Evolutionary conservation across 2,113 vertebrate species (phyloP), one percentile per base, ranked within the genome.

Genomic region (Procapra przewalskii): DNA sequence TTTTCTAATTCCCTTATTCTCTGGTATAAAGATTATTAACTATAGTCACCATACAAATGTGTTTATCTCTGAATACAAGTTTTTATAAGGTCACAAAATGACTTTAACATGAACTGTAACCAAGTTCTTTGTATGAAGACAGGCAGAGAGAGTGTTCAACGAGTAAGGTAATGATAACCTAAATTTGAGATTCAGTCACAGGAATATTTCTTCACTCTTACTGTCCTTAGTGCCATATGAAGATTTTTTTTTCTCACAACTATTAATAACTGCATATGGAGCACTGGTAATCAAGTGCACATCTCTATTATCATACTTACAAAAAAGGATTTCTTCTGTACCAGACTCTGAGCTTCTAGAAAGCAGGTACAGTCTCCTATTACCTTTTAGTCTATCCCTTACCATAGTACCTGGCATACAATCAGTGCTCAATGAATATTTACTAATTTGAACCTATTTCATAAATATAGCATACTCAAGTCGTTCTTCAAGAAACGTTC

Each of bases 381-480:
- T 67, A 45, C 82, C n/a, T 97, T 80, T 33, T 21, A 33, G 54
- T 54, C 59, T 90, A 71, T n/a, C 15, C n/a, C 14, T 88, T 40
- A 60, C 3, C n/a, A 83, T 36, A 50, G 40, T 29, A 14, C 11
- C 43, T 94, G 12, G 7, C 12, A 92, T 60, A 52, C 48, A 80
- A 48, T 11, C 93, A 29, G 60, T 52, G 3, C 45, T 90, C 33
- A 90, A 59, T 55, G 43, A 90, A 64, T 67, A 90, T 57, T 93
- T 36, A 92, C 50, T 85, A 92, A 94, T 71, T 11, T 64, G 16
- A 67, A 48, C 40, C 48, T 88, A 85, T 93, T 96, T 94, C 91
- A 85, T 50, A 94, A 96, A 80, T 62, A 93, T 88, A 89, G 79
- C 81, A 81, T 25, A 81, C 7, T 33, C 13, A 81, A 71, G 67